Conservation (phyloP, 2,797 vertebrate genomes). For the Ispidina picta region DNA sequence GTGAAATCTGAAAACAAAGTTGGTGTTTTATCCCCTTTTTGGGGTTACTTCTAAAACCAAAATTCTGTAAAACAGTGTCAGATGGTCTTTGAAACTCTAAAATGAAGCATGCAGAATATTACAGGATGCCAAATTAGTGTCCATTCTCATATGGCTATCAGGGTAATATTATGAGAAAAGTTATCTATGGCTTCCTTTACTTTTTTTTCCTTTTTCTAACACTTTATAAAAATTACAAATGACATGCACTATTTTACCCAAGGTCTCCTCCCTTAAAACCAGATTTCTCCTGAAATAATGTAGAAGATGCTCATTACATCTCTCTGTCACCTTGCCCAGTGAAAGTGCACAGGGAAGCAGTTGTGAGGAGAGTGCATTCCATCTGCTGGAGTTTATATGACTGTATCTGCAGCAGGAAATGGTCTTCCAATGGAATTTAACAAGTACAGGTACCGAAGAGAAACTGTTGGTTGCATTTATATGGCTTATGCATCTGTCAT, state of each 20-base stretch:
- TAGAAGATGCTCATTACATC: neutral
- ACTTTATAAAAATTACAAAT: neutral
- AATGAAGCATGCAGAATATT: neutral
- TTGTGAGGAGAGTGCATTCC: neutral
- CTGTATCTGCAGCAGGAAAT: neutral
- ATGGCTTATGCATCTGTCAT: neutral
- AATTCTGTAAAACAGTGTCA: neutral
- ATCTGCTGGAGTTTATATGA: fast-evolving
- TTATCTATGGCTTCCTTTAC: neutral
- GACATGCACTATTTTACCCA: neutral
- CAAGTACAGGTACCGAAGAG: neutral
- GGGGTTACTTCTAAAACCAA: neutral
- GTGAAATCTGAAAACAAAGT: neutral
- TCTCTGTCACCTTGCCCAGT: neutral
- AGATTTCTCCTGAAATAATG: neutral
- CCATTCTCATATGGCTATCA: neutral
- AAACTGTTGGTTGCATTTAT: neutral
- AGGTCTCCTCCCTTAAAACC: neutral
- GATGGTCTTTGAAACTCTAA: neutral
- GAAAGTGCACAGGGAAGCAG: neutral
- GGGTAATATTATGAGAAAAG: neutral
- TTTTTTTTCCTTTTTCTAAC: neutral
- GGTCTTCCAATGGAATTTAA: neutral
- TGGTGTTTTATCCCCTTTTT: neutral
- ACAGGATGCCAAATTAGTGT: neutral